phyloP scores from a whole-genome alignment of 2,888 invertebrate genomes.

The Lasioglossum pauxillum region DNA sequence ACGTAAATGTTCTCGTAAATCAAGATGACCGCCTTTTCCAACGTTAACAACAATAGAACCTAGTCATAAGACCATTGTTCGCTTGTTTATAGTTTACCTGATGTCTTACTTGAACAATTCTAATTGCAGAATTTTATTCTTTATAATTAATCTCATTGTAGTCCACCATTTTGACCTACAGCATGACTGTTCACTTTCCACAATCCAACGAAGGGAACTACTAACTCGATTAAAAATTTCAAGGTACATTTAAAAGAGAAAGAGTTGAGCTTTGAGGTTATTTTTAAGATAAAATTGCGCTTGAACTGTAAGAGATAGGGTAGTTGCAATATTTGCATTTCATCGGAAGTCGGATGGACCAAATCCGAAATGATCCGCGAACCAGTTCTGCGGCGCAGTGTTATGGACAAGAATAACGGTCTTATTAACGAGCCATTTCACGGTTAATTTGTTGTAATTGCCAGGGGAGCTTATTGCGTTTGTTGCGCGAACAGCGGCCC shows the following conservation, averaged over 20 bases:
- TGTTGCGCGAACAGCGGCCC: constrained; percentile 41
- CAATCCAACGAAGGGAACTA: fast-evolving
- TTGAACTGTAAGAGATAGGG: not conserved
- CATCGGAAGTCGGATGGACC: not conserved
- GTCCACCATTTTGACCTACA: not conserved
- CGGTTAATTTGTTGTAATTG: constrained; percentile 56
- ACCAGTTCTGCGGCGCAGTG: constrained; percentile 1
- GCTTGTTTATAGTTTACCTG: not conserved
- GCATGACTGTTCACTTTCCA: not conserved
- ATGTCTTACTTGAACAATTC: not conserved
- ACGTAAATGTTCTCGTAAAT: constrained; percentile 3
- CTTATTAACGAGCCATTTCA: constrained; percentile 57
- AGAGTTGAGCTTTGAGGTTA: not conserved
- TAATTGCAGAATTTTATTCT: not conserved
- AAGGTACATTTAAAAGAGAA: not conserved
- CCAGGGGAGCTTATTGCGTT: constrained; percentile 34
- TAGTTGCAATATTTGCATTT: not conserved
- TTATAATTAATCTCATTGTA: not conserved
- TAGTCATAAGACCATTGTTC: not conserved
- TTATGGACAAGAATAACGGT: constrained; percentile 27
- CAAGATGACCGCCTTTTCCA: not conserved
- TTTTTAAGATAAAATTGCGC: not conserved
- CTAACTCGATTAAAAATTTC: not conserved
- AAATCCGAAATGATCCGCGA: not conserved
- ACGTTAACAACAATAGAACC: not conserved